Conservation (phyloP, 2,888 invertebrate species). For the Metopia argyrocephala region DNA sequence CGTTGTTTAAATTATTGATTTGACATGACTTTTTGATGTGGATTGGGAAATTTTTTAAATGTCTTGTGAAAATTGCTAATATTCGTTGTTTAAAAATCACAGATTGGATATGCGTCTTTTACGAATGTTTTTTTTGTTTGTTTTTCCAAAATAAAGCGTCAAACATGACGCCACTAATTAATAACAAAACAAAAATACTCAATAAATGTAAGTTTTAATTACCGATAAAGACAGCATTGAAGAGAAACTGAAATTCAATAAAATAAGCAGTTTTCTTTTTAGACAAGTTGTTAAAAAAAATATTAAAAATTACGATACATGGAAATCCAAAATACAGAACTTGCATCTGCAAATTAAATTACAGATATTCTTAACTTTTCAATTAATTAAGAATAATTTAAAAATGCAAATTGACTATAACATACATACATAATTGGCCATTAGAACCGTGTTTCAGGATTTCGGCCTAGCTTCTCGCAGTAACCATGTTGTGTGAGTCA, state of each 20-base stretch:
- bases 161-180: neutral
- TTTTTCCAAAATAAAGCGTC: neutral
- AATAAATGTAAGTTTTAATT: neutral
- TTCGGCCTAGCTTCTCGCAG: no score
- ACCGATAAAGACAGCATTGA: no score
- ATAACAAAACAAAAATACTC: neutral
- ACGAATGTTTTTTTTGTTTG: neutral
- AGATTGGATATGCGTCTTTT: neutral
- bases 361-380: no score
- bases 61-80: neutral
- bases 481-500: no score
- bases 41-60: neutral
- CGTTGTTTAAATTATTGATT: constrained; percentile 14
- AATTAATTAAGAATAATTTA: no score
- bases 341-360: no score
- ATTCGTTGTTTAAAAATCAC: neutral
- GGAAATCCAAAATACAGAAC: no score
- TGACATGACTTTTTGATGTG: neutral
- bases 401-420: no score
- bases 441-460: no score
- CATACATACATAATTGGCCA: no score
- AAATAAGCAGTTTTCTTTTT: neutral
- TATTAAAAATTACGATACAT: no score
- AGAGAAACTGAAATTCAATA: neutral
- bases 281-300: no score